Base-by-base conservation (phyloP, 37 sponge, comb jelly and placozoan genomes). In the Oscarella lobularis region DNA sequence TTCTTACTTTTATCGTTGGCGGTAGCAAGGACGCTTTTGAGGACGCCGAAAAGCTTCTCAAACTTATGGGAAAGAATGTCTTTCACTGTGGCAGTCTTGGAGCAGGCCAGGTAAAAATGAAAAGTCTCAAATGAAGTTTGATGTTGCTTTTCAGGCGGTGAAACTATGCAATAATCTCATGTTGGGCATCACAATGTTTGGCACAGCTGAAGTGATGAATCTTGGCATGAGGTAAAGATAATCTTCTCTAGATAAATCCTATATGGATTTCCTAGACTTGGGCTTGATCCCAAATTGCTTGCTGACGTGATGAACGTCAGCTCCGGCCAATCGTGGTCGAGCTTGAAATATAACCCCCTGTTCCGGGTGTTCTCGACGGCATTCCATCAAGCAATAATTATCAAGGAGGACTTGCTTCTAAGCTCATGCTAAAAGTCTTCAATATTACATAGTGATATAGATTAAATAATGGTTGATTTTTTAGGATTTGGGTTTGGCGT, bases 101-200 rank as follows among this genome's bases (percentile, higher is more conserved):
- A 2, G 75, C 69, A 40, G 88, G 88, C 38, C 83, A 82, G 72
- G 85, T 85, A 27, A 32, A 75, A 20, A n/a, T n/a, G n/a, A n/a
- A n/a, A n/a, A n/a, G n/a, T n/a, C n/a, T n/a, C n/a, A n/a, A n/a
- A n/a, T n/a, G n/a, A n/a, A n/a, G n/a, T n/a, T n/a, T n/a, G n/a
- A n/a, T n/a, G n/a, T n/a, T 3, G 31, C 76, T 1, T 83, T 82
- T 3, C 83, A 90, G 83, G 89, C 92, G 27, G 79, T 84, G 6
- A 98, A 98, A 74, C 82, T 98, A 34, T 98, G 99, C 67, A 98
- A 98, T 76, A 98, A 98, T 78, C 90, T 98, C 95, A 77, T 98
- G 76, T 78, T 98, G 40, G 99, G 82, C 1, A 88, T 94, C 39
- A 38, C 78, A 29, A 98, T 93, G 94, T 88, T 98, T 4, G 99